Evolutionary conservation across 2,113 vertebrate genomes (phyloP).

Genomic region (Sturnus vulgaris): DNA sequence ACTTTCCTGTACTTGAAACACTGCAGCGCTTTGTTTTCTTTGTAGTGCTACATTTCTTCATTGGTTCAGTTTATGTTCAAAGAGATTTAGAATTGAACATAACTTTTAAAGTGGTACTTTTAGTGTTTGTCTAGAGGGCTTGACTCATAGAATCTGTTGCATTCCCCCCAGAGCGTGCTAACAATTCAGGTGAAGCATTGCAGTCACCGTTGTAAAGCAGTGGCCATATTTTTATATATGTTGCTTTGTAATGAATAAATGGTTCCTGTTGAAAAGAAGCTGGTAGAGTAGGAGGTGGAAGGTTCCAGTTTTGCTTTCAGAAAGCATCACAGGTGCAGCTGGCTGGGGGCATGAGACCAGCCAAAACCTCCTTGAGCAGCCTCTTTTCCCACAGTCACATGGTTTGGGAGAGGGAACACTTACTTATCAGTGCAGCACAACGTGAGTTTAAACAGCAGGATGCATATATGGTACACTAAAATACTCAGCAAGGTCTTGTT

Average conservation of each 20-base stretch:
- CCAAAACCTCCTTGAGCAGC: background rate
- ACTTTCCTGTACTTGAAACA: background rate
- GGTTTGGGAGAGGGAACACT: background rate
- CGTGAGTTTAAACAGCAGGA: background rate
- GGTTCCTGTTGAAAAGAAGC: background rate
- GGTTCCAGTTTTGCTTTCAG: background rate
- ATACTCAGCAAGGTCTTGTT: background rate
- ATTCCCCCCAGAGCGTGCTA: rapidly evolving
- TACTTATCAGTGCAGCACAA: background rate
- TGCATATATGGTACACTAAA: background rate
- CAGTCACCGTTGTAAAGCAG: background rate
- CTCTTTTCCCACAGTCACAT: background rate
- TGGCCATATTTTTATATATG: background rate
- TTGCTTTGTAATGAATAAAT: background rate
- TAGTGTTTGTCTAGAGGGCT: conserved; percentile 3
- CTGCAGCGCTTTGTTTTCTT: background rate
- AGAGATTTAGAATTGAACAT: conserved; percentile 31
- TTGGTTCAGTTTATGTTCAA: background rate
- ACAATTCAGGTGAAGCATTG: conserved; percentile 1
- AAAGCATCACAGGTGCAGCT: background rate
- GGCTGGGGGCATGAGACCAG: background rate
- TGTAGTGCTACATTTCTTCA: background rate
- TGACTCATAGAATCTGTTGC: background rate
- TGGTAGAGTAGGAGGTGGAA: background rate
- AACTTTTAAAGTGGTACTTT: conserved; percentile 28